Base-by-base conservation (phyloP, 1,140 invertebrate genomes). In the Ceratosolen fusciceps region DNA sequence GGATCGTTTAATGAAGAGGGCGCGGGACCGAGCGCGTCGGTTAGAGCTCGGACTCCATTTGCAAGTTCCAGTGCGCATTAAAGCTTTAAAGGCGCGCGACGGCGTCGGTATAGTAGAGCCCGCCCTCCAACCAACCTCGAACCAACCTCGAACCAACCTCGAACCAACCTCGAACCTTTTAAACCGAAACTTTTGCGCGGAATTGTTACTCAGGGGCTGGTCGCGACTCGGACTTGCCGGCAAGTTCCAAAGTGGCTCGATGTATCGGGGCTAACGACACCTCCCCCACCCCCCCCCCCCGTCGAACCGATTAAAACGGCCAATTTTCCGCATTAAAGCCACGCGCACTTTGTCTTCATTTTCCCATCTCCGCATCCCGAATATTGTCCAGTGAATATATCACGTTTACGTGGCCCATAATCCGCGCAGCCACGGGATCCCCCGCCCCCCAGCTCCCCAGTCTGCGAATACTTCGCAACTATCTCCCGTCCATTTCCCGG, bases 1-100 rank as follows among this genome's bases (percentile, higher is more conserved):
- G 14, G 21, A 52, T 71, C 68, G 52, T 49, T 49, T 37, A 73
- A 73, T 56, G 49, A 73, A 73, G 70, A 72, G 52, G 49, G 8
- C 47, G 47, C 39, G 21, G 19, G 31, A 21, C n/a, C n/a, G n/a
- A n/a, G n/a, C n/a, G n/a, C n/a, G n/a, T n/a, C n/a, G n/a, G n/a
- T n/a, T 56, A 56, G 29, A 73, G 21, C 31, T 31, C 31, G 14
- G 21, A 58, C 24, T 26, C n/a, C n/a, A 58, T 58, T n/a, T 12
- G 24, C 24, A 58, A 14, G 54, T 26, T 26, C 12, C 54, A 26
- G 54, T 21, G 49, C n/a, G n/a, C n/a, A n/a, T n/a, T n/a, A n/a
- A n/a, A n/a, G 19, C 49, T 52, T 9, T 8, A n/a, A 58, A 29
- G 24, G 54, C 26, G 54, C 26, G 10, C 26, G 26, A 58, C 54